Percentiles rank a stretch among this genome's conserved stretches.
These are phyloP conservation scores for Leptopilina drosophilae DNA, from an alignment of 2,888 invertebrate genomes.

Conservation along the genomic window DNA sequence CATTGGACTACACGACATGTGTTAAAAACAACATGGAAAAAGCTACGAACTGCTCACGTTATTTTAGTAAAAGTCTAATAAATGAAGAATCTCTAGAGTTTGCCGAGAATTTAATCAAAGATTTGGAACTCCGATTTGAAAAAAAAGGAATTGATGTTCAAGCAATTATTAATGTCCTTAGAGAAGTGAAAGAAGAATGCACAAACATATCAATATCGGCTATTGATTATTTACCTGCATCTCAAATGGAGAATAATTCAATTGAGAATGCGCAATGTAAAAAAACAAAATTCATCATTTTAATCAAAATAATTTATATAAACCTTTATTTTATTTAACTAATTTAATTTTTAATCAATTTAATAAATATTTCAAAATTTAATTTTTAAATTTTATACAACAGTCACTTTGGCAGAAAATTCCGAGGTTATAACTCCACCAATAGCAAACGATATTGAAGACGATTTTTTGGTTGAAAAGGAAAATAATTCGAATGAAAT, in stretches of 20 bases:
- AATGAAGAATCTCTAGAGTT: neutral
- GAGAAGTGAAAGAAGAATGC: neutral
- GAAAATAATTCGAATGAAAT: no score
- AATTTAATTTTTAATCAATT: neutral
- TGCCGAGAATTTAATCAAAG: conserved; percentile 3
- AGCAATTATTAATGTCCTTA: neutral
- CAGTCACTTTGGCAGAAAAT: no score
- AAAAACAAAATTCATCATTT: neutral
- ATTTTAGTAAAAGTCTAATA: neutral
- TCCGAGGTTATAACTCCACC: no score
- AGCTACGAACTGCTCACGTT: neutral
- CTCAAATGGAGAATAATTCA: neutral
- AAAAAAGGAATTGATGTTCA: conserved; percentile 3
- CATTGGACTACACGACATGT: conserved; percentile 51
- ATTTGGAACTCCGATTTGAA: neutral
- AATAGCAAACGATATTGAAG: no score
- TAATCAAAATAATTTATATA: neutral
- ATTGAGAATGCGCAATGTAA: no score
- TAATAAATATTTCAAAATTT: neutral
- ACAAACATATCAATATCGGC: neutral
- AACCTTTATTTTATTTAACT: neutral
- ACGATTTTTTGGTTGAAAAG: neutral
- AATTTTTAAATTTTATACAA: neutral
- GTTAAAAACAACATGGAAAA: conserved; percentile 51
- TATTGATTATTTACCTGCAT: neutral